Conservation (phyloP, 2,888 invertebrate genomes). For the Pasiphila rectangulata region DNA sequence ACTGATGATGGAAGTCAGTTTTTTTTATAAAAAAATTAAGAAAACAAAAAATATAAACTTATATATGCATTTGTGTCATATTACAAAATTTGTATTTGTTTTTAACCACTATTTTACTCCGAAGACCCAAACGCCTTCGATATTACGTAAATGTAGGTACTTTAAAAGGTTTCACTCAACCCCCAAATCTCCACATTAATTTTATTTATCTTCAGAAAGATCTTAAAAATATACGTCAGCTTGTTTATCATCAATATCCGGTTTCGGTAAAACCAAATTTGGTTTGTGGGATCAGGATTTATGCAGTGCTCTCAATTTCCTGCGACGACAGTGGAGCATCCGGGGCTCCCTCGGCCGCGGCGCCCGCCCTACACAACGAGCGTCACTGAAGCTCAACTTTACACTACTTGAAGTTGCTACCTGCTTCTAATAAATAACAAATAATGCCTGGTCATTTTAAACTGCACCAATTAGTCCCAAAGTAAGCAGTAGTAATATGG, state of each 20-base stretch:
- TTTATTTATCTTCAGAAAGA: conserved; percentile 26
- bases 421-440: neutral
- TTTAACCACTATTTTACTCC: neutral
- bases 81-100: too few species aligned
- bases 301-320: conserved; percentile 80
- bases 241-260: conserved; percentile 79
- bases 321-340: conserved; percentile 76
- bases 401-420: neutral
- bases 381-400: neutral
- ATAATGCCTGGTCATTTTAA: neutral
- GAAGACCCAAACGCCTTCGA: neutral
- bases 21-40: too few species aligned
- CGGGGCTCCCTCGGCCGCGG: conserved; percentile 52
- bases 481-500: too few species aligned
- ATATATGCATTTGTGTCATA: too few species aligned
- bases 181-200: too few species aligned
- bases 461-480: too few species aligned
- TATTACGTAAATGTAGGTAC: neutral
- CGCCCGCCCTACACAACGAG: conserved; percentile 31
- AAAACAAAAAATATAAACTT: too few species aligned
- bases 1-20: too few species aligned
- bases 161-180: too few species aligned
- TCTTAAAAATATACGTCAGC: conserved; percentile 56
- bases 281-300: conserved; percentile 77
- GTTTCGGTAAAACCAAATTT: conserved; percentile 79